Base-by-base conservation (phyloP, 1,140 invertebrate genomes). In the Bilobella aurantiaca region DNA sequence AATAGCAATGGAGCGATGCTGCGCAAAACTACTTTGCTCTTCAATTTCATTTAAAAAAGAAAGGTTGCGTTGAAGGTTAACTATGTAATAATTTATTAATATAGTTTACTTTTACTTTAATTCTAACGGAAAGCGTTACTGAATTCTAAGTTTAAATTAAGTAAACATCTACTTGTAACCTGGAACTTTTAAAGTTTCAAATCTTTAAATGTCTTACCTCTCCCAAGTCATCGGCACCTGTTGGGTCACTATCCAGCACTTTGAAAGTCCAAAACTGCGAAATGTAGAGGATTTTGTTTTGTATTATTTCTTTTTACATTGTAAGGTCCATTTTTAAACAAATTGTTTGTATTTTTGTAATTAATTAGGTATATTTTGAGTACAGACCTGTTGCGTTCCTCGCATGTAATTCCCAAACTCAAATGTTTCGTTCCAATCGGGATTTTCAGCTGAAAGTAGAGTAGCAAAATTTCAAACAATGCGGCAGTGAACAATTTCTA, bases 391-490 rank as follows among this genome's bases (percentile, higher is more conserved):
- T n/a, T 63, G 34, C 1, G 31, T 62, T 29, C 66, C 66, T 30
- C 42, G 37, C 14, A 57, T 46, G 49, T 67, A 67, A 27, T 67
- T 63, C 5, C 28, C 32, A 63, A 67, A 67, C 27, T 67, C 66
- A 25, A 67, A 63, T 14, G 34, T 57, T 12, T 67, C 61, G 21
- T 47, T 21, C 66, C 63, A 68, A 62, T 64, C 66, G 27, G 62
- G 34, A 42, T 68, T 37, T 46, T 46, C 63, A 34, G 31, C 23
- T 59, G 29, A 31, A 59, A 59, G 18, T 59, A 57, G n/a, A 25
- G n/a, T n/a, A 28, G 25, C 14, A 57, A 21, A 21, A 57, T 57
- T 25, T 16, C 21, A 57, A 16, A 57, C 53, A 25, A 1, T 59
- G 1, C 30, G 1, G 8, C 34, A 61, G 23, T 28, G 8, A 59